phyloP scores from a whole-genome alignment of 2,113 vertebrate species.

The Mobula birostris region DNA sequence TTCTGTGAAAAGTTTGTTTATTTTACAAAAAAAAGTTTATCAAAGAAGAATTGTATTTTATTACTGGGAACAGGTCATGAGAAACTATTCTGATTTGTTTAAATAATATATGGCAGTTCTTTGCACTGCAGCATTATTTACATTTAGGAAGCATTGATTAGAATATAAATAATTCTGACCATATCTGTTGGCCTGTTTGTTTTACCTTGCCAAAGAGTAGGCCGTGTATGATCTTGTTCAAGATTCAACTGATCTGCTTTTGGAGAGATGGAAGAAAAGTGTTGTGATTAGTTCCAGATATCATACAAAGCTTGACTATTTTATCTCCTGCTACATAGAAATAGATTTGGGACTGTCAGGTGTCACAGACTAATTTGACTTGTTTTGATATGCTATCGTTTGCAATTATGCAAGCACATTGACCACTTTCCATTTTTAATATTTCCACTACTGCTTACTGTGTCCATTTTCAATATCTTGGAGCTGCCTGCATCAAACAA shows the following conservation, averaged over 20 bases:
- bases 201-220: not conserved
- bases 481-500: not conserved
- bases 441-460: not conserved
- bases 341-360: not conserved
- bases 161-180: not conserved
- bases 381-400: too few species aligned
- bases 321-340: not conserved
- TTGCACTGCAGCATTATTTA: not conserved
- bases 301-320: not conserved
- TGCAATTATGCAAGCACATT: too few species aligned
- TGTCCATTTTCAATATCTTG: not conserved
- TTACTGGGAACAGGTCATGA: not conserved
- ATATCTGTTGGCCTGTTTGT: not conserved
- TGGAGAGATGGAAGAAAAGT: not conserved
- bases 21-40: too few species aligned
- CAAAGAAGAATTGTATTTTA: too few species aligned
- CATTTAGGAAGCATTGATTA: not conserved
- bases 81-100: not conserved
- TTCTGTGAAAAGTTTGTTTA: too few species aligned
- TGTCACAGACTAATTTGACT: not conserved
- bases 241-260: not conserved
- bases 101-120: not conserved
- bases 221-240: not conserved
- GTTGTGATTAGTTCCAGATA: not conserved
- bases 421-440: not conserved